Conservation (phyloP, 2,113 vertebrate genomes). For the Notechis scutatus region DNA sequence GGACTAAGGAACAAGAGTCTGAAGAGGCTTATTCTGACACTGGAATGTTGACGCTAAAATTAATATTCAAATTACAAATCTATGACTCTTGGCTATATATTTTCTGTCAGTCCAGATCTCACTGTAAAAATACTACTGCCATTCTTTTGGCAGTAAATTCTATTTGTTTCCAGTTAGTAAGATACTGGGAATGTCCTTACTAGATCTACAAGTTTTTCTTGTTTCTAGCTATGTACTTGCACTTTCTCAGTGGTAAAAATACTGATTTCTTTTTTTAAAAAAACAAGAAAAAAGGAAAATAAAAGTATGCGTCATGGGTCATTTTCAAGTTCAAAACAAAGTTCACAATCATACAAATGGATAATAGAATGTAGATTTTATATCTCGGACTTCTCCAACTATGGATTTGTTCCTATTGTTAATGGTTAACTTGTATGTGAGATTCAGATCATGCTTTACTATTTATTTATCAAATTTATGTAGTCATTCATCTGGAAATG, state of each 20-base stretch:
- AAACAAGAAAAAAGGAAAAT: background rate
- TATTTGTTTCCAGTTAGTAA: background rate
- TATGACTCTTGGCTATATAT: background rate
- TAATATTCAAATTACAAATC: background rate
- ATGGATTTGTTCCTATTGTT: background rate
- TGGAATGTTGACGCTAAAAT: background rate
- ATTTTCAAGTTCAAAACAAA: background rate
- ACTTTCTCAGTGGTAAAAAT: background rate
- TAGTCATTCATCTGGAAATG: background rate
- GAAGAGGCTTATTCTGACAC: background rate
- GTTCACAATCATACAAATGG: background rate
- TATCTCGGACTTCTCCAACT: background rate
- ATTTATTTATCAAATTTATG: background rate
- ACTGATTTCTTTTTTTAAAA: background rate
- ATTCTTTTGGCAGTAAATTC: background rate
- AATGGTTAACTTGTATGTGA: background rate
- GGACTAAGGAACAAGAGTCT: background rate
- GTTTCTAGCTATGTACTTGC: background rate
- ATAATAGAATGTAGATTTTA: background rate
- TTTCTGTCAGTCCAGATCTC: background rate
- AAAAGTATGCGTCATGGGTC: background rate
- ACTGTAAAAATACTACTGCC: background rate
- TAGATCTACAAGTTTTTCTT: background rate
- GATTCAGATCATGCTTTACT: background rate
- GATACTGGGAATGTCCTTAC: background rate